Percentiles rank a stretch among this genome's conserved stretches.
Evolutionary conservation across 2,113 vertebrate species (phyloP).

Genomic region (Motacilla tschutschensis): DNA sequence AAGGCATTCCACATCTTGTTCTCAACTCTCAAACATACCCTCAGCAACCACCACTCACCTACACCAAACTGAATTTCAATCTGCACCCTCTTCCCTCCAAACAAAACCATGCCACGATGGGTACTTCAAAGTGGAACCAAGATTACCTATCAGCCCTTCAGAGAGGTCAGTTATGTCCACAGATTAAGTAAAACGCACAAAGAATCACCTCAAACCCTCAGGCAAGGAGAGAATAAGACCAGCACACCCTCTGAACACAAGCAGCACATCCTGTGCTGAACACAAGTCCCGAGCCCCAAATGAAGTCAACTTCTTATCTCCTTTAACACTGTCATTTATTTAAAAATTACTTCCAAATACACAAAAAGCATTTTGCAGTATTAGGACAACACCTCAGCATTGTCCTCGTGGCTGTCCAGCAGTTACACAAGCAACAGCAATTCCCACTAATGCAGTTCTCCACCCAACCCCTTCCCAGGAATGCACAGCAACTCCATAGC

Average conservation of each 20-base stretch:
- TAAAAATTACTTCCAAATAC: not conserved
- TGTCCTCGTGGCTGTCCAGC: accelerated
- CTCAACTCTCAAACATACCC: not conserved
- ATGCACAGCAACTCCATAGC: not conserved
- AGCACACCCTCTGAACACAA: not conserved
- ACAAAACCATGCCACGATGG: accelerated
- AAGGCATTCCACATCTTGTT: not conserved
- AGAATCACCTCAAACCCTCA: not conserved
- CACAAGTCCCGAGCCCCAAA: not conserved
- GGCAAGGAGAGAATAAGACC: not conserved
- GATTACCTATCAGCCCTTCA: not conserved
- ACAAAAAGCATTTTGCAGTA: not conserved
- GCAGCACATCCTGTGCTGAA: not conserved
- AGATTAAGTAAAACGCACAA: not conserved
- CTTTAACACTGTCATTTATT: not conserved
- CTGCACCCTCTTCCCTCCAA: not conserved
- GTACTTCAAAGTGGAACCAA: not conserved
- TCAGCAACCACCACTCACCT: not conserved
- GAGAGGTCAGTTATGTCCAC: not conserved
- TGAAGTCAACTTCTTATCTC: not conserved
- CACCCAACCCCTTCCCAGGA: not conserved
- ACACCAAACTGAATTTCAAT: not conserved
- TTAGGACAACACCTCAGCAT: too few species aligned
- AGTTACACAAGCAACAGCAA: too few species aligned
- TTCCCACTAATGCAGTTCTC: not conserved